A percentile compares a stretch with the other conserved stretches of the same genome.
These are phyloP conservation scores for Beris morrisii DNA, from an alignment of 2,888 invertebrate genomes.

Conservation along the genomic window DNA sequence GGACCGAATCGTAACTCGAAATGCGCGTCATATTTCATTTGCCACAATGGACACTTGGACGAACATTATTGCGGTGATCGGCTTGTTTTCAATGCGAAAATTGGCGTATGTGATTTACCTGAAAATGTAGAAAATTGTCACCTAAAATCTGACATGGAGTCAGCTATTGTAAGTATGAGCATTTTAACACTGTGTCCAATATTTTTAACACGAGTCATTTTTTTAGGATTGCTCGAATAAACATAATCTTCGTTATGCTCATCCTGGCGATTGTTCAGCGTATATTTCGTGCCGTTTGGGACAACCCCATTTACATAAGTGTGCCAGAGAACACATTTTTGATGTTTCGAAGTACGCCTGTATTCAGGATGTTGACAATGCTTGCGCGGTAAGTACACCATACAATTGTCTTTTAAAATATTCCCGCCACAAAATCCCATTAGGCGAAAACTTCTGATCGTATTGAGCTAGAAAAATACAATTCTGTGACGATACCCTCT, in stretches of 20 bases:
- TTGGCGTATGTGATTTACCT: slow-evolving; percentile 30
- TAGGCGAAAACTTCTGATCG: too few relatives aligned
- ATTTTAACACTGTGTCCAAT: background rate
- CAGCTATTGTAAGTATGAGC: slow-evolving; percentile 9
- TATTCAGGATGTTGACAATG: background rate
- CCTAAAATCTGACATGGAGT: background rate
- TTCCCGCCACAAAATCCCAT: too few relatives aligned
- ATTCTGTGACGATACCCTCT: too few relatives aligned
- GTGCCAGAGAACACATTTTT: slow-evolving; percentile 11
- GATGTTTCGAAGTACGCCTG: background rate
- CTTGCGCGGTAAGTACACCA: slow-evolving; percentile 2
- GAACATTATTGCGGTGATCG: slow-evolving; percentile 26
- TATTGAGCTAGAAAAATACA: too few relatives aligned
- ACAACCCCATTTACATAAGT: background rate
- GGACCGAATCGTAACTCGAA: slow-evolving; percentile 18
- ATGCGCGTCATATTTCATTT: slow-evolving; percentile 10
- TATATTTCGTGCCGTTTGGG: slow-evolving; percentile 18
- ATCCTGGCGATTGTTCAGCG: slow-evolving; percentile 21
- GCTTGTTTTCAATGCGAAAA: slow-evolving; percentile 29
- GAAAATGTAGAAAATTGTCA: slow-evolving; percentile 25
- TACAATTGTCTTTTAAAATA: too few relatives aligned
- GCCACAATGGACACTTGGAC: slow-evolving; percentile 5
- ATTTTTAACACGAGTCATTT: background rate
- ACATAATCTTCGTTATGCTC: slow-evolving; percentile 6
- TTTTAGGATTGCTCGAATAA: slow-evolving; percentile 18